A percentile compares a stretch with the other conserved stretches of the same genome.
These are phyloP conservation scores for Empis stercorea DNA, from an alignment of 2,888 invertebrate species.

Conservation along the genomic window DNA sequence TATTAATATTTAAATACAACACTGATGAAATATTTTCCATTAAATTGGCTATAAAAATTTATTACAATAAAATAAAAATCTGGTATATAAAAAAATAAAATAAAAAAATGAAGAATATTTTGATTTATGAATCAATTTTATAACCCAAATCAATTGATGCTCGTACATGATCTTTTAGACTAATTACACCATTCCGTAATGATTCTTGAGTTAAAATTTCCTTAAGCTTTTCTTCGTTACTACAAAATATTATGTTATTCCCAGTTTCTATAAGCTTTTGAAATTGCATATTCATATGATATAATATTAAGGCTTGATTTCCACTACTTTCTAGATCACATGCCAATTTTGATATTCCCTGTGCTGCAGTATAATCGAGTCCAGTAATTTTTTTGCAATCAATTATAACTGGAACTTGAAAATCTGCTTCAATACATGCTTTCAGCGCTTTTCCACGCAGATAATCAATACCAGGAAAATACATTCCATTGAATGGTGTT, in stretches of 20 bases:
- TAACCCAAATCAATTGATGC: slow-evolving; percentile 35
- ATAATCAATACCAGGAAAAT: slow-evolving; percentile 59
- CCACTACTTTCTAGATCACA: slow-evolving; percentile 23
- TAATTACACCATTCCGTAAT: slow-evolving; percentile 30
- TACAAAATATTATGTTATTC: slow-evolving; percentile 31
- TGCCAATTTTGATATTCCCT: slow-evolving; percentile 34
- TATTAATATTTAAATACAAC: too few species aligned
- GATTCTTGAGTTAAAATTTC: slow-evolving; percentile 33
- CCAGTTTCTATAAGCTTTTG: slow-evolving; percentile 29
- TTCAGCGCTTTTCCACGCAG: slow-evolving; percentile 44
- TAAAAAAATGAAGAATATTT: too few species aligned
- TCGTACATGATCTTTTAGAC: slow-evolving; percentile 31
- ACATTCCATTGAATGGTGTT: slow-evolving; percentile 53
- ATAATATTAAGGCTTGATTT: slow-evolving; percentile 25
- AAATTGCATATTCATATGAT: slow-evolving; percentile 22
- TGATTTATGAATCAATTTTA: slow-evolving; percentile 24
- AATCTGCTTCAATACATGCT: slow-evolving; percentile 37
- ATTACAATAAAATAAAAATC: too few species aligned
- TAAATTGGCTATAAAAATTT: too few species aligned
- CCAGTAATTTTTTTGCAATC: slow-evolving; percentile 52
- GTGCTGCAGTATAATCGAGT: slow-evolving; percentile 58
- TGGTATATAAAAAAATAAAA: too few species aligned
- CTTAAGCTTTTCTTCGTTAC: slow-evolving; percentile 24
- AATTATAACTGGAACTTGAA: slow-evolving; percentile 43
- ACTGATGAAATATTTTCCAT: too few species aligned